Conservation (phyloP, 2,113 vertebrate genomes). For the Oncorhynchus gorbuscha region DNA sequence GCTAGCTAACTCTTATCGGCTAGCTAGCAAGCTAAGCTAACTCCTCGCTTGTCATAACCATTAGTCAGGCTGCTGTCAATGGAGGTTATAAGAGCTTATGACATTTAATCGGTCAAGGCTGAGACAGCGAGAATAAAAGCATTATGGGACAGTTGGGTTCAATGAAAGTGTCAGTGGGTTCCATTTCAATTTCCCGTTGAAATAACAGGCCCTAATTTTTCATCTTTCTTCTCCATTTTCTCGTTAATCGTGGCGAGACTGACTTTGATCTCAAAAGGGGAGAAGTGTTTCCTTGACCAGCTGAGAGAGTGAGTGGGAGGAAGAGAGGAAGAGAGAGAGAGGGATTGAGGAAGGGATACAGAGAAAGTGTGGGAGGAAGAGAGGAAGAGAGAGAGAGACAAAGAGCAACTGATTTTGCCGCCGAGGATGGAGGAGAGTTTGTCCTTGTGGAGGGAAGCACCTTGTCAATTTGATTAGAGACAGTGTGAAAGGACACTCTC, state of each 20-base stretch:
- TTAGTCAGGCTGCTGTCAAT: too few species aligned
- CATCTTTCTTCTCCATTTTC: background rate
- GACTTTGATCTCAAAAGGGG: conserved; percentile 57
- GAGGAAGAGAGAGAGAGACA: background rate
- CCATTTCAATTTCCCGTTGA: conserved; percentile 52
- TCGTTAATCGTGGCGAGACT: conserved; percentile 38
- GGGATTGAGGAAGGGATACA: too few species aligned
- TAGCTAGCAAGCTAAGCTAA: too few species aligned
- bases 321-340: background rate
- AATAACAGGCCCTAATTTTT: conserved; percentile 33
- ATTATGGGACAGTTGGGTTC: conserved; percentile 48
- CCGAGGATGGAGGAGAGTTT: background rate
- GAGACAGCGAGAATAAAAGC: conserved; percentile 31
- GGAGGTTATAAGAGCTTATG: too few species aligned
- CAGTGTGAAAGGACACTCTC: conserved; percentile 3
- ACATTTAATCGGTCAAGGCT: conserved; percentile 44
- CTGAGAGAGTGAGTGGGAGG: background rate
- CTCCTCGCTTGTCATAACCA: too few species aligned
- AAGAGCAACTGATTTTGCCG: background rate
- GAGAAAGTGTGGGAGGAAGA: too few species aligned
- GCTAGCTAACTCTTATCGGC: too few species aligned
- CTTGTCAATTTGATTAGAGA: conserved; percentile 20
- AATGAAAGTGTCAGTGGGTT: conserved; percentile 50
- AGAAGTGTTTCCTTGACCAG: conserved; percentile 56
- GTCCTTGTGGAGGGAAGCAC: background rate